These are phyloP conservation scores for pig (Sus scrofa) DNA, from an alignment of 2,113 vertebrate species.

Conservation along the genomic window DNA sequence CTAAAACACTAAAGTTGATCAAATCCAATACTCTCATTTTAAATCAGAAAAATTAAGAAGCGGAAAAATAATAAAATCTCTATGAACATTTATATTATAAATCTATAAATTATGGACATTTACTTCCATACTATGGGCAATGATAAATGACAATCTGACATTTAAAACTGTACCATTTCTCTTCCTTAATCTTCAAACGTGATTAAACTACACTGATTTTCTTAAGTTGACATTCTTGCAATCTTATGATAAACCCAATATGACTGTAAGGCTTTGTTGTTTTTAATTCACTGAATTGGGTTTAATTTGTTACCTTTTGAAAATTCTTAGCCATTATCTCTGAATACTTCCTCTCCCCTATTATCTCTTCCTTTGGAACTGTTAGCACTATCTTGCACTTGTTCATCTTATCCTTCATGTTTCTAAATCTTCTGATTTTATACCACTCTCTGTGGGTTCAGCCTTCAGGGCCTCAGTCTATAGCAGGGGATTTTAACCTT, in stretches of 20 bases:
- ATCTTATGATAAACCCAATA: slow-evolving; percentile 11
- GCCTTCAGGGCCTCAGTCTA: not conserved
- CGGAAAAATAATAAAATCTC: slow-evolving; percentile 24
- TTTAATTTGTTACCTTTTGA: slow-evolving; percentile 59
- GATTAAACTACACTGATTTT: slow-evolving; percentile 38
- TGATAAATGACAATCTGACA: not conserved
- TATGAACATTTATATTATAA: not conserved
- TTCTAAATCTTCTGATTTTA: slow-evolving; percentile 59
- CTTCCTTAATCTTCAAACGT: slow-evolving; percentile 5
- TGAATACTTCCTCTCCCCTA: slow-evolving; percentile 37
- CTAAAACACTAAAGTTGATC: not conserved
- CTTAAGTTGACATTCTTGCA: not conserved
- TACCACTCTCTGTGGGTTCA: not conserved
- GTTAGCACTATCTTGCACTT: not conserved
- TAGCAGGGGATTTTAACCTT: not conserved
- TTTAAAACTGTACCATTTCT: slow-evolving; percentile 40
- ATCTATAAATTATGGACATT: slow-evolving; percentile 35
- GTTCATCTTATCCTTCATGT: not conserved
- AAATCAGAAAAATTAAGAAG: slow-evolving; percentile 4
- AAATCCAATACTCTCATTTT: slow-evolving; percentile 16
- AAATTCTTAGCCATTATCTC: slow-evolving; percentile 50
- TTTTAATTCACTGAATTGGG: slow-evolving; percentile 14
- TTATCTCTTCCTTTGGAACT: slow-evolving; percentile 43
- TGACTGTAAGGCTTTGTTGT: slow-evolving; percentile 26
- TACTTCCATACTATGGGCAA: not conserved